Percentiles rank a stretch among this genome's conserved stretches.
These are phyloP conservation scores for Exaiptasia diaphana DNA, from an alignment of 64 coral and sea anemone genomes.

Conservation along the genomic window DNA sequence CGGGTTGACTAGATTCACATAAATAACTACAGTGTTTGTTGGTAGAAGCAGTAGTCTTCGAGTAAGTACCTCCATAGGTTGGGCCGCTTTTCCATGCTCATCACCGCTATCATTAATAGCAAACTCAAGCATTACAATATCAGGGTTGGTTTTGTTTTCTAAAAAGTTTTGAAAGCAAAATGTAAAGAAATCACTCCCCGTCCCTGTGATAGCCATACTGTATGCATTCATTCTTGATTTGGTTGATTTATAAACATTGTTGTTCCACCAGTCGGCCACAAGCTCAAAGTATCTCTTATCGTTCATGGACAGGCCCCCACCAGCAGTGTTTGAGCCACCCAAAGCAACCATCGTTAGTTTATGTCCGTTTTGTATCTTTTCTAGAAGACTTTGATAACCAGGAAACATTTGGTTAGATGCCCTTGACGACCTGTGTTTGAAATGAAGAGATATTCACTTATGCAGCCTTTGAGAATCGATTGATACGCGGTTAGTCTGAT, in stretches of 20 bases:
- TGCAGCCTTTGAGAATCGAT: not conserved
- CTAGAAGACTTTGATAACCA: not conserved
- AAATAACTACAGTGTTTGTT: slow-evolving; percentile 48
- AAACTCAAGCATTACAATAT: slow-evolving; percentile 64
- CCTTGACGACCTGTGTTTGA: not conserved
- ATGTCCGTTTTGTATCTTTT: slow-evolving; percentile 33
- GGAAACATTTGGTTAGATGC: not conserved
- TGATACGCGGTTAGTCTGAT: no score
- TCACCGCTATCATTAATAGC: slow-evolving; percentile 63
- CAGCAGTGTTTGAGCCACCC: slow-evolving; percentile 76
- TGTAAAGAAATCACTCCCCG: slow-evolving; percentile 74
- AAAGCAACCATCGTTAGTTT: slow-evolving; percentile 65
- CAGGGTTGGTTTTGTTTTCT: not conserved
- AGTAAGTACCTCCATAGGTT: slow-evolving; percentile 67
- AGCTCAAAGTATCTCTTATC: slow-evolving; percentile 37
- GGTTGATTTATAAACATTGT: slow-evolving; percentile 29
- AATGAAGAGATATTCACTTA: not conserved
- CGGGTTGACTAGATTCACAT: slow-evolving; percentile 42
- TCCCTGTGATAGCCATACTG: slow-evolving; percentile 58
- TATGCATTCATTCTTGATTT: slow-evolving; percentile 14
- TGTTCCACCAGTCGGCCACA: slow-evolving; percentile 62
- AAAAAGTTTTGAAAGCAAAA: slow-evolving; percentile 76
- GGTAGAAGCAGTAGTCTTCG: slow-evolving; percentile 40
- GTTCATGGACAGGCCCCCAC: slow-evolving; percentile 48
- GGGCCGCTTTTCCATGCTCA: slow-evolving; percentile 41